Conservation (phyloP, 2,888 invertebrate genomes). For the Limnephilus auricula region DNA sequence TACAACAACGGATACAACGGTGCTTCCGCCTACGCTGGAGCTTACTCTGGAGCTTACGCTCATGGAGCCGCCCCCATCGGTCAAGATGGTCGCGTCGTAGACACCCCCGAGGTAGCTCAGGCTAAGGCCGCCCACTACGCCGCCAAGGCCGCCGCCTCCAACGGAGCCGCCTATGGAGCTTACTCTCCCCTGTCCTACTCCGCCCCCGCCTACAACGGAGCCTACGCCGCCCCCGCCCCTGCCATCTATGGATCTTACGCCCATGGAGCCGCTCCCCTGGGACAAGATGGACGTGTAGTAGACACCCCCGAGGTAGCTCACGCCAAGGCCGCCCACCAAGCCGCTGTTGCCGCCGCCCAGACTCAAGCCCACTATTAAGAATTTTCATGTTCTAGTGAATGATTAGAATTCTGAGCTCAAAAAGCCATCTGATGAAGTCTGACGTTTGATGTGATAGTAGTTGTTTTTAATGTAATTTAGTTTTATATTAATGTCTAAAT, state of each 20-base stretch:
- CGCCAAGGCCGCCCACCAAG: slow-evolving; percentile 66
- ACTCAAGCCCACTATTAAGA: not conserved
- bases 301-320: slow-evolving; percentile 64
- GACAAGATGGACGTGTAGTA: slow-evolving; percentile 59
- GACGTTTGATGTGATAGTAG: not conserved
- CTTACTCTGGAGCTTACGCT: not conserved
- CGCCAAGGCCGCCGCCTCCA: slow-evolving; percentile 7
- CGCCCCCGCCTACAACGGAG: too few species aligned
- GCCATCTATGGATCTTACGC: slow-evolving; percentile 71
- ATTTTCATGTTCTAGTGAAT: not conserved
- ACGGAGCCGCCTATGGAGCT: not conserved
- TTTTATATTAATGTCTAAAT: not conserved
- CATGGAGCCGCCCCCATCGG: slow-evolving; percentile 68
- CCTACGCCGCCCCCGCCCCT: too few species aligned
- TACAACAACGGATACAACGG: not conserved
- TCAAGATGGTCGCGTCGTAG: slow-evolving; percentile 62
- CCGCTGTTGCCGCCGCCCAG: slow-evolving; percentile 67
- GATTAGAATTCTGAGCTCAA: not conserved
- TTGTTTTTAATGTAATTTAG: not conserved
- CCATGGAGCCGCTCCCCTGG: slow-evolving; percentile 45
- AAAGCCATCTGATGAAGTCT: not conserved
- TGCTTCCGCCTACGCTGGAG: slow-evolving; percentile 1
- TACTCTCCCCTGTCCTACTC: too few species aligned
- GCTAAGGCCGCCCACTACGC: slow-evolving; percentile 78
- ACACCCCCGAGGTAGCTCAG: slow-evolving; percentile 78